Percentiles rank a stretch among this genome's conserved stretches.
phyloP scores from a whole-genome alignment of 2,113 vertebrate species.

The Coreoperca whiteheadi region DNA sequence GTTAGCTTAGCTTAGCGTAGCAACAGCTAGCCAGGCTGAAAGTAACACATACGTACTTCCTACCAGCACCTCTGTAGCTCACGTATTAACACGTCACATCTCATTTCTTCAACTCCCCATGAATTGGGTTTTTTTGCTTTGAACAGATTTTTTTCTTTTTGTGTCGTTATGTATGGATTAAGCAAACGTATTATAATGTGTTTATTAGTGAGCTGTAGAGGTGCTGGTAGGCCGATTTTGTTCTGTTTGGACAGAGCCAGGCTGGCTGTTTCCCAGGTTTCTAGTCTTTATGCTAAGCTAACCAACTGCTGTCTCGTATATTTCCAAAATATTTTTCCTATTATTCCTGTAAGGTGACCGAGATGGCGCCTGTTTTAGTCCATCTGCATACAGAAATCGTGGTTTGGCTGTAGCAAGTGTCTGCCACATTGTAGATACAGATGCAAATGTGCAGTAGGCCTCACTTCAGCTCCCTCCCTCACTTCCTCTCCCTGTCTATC shows the following conservation, averaged over 20 bases:
- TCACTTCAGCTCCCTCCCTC: not conserved
- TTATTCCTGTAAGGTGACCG: not conserved
- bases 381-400: not conserved
- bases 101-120: too few relatives aligned
- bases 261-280: not conserved
- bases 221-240: not conserved
- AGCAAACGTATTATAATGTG: not conserved
- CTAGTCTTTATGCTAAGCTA: not conserved
- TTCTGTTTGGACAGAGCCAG: not conserved
- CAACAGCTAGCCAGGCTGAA: not conserved
- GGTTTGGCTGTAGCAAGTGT: not conserved
- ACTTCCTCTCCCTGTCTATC: not conserved
- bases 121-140: too few relatives aligned
- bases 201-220: not conserved
- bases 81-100: too few relatives aligned
- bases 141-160: too few relatives aligned
- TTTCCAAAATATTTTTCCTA: too few relatives aligned
- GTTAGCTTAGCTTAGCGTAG: not conserved
- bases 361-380: not conserved
- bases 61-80: too few relatives aligned
- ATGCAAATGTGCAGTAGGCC: slow-evolving; percentile 35
- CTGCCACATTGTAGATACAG: slow-evolving; percentile 5
- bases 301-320: not conserved
- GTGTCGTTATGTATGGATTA: too few relatives aligned
- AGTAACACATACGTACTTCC: not conserved